Percentiles rank a stretch among this genome's conserved stretches.
phyloP scores from a whole-genome alignment of 1,140 invertebrate genomes.

The Megalonaias nervosa region DNA sequence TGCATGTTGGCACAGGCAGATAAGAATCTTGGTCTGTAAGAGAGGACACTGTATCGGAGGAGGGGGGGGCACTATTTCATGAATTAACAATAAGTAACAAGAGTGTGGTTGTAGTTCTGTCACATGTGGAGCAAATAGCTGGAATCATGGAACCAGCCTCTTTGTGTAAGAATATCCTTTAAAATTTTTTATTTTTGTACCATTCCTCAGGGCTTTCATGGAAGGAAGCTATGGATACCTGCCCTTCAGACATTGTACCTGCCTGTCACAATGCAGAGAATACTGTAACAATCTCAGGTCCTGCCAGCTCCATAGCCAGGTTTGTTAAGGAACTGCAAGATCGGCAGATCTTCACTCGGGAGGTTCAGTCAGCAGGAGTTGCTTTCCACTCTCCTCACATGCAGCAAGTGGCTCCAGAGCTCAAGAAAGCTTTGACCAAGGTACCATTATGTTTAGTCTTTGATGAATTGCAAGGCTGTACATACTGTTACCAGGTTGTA shows the following conservation, averaged over 20 bases:
- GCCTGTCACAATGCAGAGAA: conserved; percentile 95
- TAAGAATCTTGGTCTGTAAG: neutral
- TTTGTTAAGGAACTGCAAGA: conserved; percentile 83
- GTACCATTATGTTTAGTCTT: conserved; percentile 65
- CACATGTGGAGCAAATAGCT: neutral
- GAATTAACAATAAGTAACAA: neutral
- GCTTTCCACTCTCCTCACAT: conserved; percentile 98
- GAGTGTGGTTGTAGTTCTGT: neutral
- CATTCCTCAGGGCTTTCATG: conserved; percentile 82
- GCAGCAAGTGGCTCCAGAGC: conserved; percentile 83
- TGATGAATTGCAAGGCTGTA: neutral
- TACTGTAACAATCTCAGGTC: conserved; percentile 94
- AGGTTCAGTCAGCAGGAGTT: conserved; percentile 88
- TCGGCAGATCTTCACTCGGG: conserved; percentile 88
- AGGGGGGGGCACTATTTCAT: too few species aligned
- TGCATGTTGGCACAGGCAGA: neutral
- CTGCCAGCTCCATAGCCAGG: conserved; percentile 78
- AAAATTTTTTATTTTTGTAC: neutral
- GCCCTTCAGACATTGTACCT: conserved; percentile 82
- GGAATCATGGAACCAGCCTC: neutral
- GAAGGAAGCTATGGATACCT: conserved; percentile 84
- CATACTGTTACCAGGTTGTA: neutral
- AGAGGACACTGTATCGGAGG: too few species aligned
- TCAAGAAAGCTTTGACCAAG: conserved; percentile 83
- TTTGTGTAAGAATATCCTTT: neutral